Conservation (phyloP, 2,888 invertebrate species). For the Galerucella nymphaeae region DNA sequence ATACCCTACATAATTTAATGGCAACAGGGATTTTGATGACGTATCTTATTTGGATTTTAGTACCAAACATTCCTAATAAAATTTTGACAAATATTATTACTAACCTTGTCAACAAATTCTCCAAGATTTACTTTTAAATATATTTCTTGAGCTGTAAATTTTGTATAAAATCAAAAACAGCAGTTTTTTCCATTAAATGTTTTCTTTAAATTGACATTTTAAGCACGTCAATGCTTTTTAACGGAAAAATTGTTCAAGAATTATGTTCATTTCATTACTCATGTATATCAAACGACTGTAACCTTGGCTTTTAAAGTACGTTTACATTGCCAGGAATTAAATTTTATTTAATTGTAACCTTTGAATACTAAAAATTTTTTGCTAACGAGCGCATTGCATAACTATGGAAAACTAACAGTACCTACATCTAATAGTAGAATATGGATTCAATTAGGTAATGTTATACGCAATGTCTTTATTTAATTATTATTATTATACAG, state of each 20-base stretch:
- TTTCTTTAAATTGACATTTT: background rate
- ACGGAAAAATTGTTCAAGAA: slow-evolving; percentile 28
- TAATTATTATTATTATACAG: background rate
- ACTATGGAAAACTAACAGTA: slow-evolving; percentile 5
- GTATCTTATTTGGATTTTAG: too few species aligned
- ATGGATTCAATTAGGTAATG: background rate
- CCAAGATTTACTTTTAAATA: too few species aligned
- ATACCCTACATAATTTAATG: too few species aligned
- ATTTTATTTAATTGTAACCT: slow-evolving; percentile 40
- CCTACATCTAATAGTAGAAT: background rate
- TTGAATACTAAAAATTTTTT: slow-evolving; percentile 29
- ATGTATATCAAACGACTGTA: slow-evolving; percentile 32
- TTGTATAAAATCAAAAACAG: too few species aligned
- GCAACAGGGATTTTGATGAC: too few species aligned
- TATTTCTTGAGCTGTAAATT: too few species aligned
- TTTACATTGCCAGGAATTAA: slow-evolving; percentile 43
- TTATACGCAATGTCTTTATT: background rate
- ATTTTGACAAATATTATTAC: too few species aligned
- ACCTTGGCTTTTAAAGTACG: slow-evolving; percentile 47
- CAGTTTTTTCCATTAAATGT: too few species aligned
- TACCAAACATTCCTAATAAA: too few species aligned
- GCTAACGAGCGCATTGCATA: slow-evolving; percentile 17
- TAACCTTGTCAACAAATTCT: too few species aligned
- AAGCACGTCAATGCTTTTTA: slow-evolving; percentile 22
- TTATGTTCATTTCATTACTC: slow-evolving; percentile 26